Base-by-base conservation (phyloP, 2,888 invertebrate species). In the Lasioglossum zephyrum region DNA sequence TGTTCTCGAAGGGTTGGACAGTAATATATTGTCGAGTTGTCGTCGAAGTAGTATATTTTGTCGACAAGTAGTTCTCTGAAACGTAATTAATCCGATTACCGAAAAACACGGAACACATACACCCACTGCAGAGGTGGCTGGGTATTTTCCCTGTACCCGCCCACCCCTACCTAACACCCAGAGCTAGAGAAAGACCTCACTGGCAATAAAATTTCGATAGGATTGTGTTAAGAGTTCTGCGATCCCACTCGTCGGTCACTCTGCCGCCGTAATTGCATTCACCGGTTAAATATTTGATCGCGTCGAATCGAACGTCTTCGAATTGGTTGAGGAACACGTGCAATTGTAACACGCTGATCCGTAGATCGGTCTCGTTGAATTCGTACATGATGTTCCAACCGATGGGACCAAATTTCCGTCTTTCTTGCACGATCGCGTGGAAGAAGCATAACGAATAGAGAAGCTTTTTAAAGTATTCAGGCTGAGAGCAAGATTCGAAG, bases 341-440 rank as follows among this genome's bases (percentile, higher is more conserved):
- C 22, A 99, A 95, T 94, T 99, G 99, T 93, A 97, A 96, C 60
- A 98, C 97, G 88, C 98, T 98, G 87, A 99, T 99, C 82, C 97
- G 96, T 63, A 99, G 96, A 95, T 99, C 99, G 0, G 99, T 99
- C 94, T 99, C 99, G 93, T 99, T 99, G 95, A 99, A 99, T 94
- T 99, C 99, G 93, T 99, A 99, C 0, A 97, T 97, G 86, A 98
- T 99, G 94, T 99, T 99, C 99, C 99, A 99, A 0, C 99, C 99
- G 39, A 99, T 96, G 0, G 99, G 97, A 0, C 99, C 99, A 94
- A 98, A 99, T 95, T 98, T 98, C 9, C 98, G 95, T 78, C 99
- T 96, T 95, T 99, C 99, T 95, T 99, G 99, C 0, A 98, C 97
- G 72, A 98, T 96, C 0, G 98, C 99, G 95, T 99, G 99, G 96